Evolutionary conservation across 2,888 invertebrate genomes (phyloP).

Genomic region (Drosophila neonasuta): DNA sequence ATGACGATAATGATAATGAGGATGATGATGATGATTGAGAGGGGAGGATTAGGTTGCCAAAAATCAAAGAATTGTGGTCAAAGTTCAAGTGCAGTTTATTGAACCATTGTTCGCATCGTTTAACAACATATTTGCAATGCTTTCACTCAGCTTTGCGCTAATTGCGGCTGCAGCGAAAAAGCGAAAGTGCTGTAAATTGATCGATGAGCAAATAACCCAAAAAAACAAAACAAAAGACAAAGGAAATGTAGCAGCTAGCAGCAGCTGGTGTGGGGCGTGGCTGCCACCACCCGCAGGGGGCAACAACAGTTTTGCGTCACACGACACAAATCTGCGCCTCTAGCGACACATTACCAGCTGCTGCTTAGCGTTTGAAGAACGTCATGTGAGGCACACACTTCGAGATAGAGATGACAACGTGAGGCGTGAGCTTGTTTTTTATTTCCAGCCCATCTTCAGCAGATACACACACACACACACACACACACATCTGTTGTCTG

Average conservation of each 20-base stretch:
- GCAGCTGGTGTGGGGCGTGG: constrained; percentile 11
- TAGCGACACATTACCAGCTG: constrained; percentile 58
- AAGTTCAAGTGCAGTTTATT: constrained; percentile 68
- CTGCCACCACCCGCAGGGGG: constrained; percentile 8
- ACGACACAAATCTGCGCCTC: neutral
- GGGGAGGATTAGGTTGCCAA: constrained; percentile 36
- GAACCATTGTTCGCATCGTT: constrained; percentile 47
- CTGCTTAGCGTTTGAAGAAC: constrained; percentile 1
- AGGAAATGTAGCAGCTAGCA: constrained; percentile 15
- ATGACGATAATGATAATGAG: constrained; percentile 47
- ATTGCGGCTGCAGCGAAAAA: constrained; percentile 54
- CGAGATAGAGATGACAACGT: constrained; percentile 14
- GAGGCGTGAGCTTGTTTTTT: neutral
- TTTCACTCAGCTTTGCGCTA: constrained; percentile 56
- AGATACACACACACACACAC: constrained; percentile 7
- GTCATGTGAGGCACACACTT: neutral
- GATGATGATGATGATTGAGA: constrained; percentile 16
- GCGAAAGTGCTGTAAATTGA: constrained; percentile 71
- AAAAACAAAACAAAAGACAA: constrained; percentile 29
- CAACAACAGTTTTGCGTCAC: neutral
- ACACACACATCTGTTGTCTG: constrained; percentile 15
- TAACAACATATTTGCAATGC: constrained; percentile 56
- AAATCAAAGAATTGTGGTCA: constrained; percentile 6
- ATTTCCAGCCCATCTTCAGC: constrained; percentile 3
- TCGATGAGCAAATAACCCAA: constrained; percentile 58